Percentiles rank a stretch among this genome's conserved stretches.
phyloP scores from a whole-genome alignment of 2,113 vertebrate genomes.

The Hylia prasina region DNA sequence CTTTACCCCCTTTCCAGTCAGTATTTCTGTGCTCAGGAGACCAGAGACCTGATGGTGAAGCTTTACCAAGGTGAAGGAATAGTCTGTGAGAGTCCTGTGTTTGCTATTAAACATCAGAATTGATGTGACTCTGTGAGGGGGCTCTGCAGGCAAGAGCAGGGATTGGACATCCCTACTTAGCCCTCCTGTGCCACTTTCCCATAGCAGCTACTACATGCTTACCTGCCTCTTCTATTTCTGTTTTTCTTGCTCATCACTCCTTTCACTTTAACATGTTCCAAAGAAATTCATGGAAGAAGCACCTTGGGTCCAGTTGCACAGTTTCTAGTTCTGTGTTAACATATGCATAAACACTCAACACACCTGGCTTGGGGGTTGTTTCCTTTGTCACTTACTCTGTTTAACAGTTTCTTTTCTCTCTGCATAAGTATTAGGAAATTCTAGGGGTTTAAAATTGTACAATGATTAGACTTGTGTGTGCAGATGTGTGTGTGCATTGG shows the following conservation, averaged over 20 bases:
- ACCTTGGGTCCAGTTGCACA: background rate
- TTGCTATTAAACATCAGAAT: background rate
- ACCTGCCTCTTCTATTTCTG: background rate
- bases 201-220: background rate
- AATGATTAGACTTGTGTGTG: background rate
- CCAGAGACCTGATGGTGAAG: background rate
- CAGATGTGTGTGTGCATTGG: background rate
- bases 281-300: background rate
- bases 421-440: background rate
- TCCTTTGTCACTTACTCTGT: background rate
- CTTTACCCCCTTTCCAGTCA: background rate
- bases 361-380: background rate
- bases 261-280: background rate
- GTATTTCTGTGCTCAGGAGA: background rate
- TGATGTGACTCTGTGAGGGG: rapidly evolving
- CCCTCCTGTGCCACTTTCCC: background rate
- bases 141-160: background rate
- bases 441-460: background rate
- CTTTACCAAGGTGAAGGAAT: background rate
- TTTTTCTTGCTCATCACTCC: background rate
- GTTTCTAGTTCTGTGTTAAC: background rate
- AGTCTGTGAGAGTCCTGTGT: background rate
- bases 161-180: background rate
- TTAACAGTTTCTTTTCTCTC: background rate
- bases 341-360: background rate